phyloP scores from a whole-genome alignment of 30 jellyfish, hydroid and myxozoan species.

The Rhopilema esculentum region DNA sequence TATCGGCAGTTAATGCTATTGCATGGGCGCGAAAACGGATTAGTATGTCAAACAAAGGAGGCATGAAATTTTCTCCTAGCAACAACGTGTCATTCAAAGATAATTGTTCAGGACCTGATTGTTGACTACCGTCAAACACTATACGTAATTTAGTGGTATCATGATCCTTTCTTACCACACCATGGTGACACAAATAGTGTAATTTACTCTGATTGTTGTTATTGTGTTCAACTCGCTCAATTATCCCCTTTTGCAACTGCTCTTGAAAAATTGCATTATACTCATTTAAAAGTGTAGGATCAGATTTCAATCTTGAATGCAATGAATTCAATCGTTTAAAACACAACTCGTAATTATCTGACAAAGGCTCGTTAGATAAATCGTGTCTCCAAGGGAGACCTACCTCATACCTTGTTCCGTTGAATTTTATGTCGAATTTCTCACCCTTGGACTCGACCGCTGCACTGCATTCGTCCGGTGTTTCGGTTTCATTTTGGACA shows the following conservation, averaged over 20 bases:
- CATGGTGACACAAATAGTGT: constrained; percentile 62
- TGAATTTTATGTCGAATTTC: neutral
- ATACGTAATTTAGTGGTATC: constrained; percentile 50
- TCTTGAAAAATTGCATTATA: constrained; percentile 58
- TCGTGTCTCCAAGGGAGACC: constrained; percentile 46
- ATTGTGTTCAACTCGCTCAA: constrained; percentile 33
- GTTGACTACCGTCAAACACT: constrained; percentile 65
- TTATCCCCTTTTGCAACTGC: constrained; percentile 33
- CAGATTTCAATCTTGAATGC: neutral
- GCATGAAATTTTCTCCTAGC: constrained; percentile 41
- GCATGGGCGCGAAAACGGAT: constrained; percentile 54
- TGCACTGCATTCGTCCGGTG: neutral
- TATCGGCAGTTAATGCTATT: constrained; percentile 52
- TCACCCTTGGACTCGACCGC: neutral
- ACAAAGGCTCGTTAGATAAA: constrained; percentile 5
- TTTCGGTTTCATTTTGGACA: constrained; percentile 1
- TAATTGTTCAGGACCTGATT: constrained; percentile 3
- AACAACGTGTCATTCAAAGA: constrained; percentile 50
- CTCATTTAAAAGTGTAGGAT: constrained; percentile 13
- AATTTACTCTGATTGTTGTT: constrained; percentile 5
- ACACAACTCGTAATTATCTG: constrained; percentile 14
- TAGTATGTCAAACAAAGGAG: constrained; percentile 49
- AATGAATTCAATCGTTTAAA: constrained; percentile 8
- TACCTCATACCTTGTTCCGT: constrained; percentile 20
- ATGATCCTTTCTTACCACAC: constrained; percentile 46